Base-by-base conservation (phyloP, 2,888 invertebrate genomes). In the Lasioglossum pauxillum region DNA sequence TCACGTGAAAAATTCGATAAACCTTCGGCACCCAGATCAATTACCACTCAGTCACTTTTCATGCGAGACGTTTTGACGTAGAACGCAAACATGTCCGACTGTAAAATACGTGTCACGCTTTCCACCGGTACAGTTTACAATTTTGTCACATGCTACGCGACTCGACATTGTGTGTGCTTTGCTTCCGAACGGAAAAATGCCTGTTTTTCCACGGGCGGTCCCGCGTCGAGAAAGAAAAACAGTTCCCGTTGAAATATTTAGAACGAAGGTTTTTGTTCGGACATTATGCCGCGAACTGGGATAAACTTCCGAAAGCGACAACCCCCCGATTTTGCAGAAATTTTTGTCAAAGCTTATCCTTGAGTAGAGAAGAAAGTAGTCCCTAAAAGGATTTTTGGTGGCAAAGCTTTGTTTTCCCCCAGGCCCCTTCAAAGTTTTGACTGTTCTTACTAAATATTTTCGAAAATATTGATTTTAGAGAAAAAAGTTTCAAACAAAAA, bases 21-120 rank as follows among this genome's bases (percentile, higher is more conserved):
- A 82, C 74, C 77, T 77, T 82, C 77, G 74, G 41, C 72, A 74
- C 80, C 67, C 75, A 74, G 78, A 88, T 88, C 85, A 74, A 53
- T 85, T 89, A 57, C 73, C 41, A 71, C 53, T 72, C 53, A 73
- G 64, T 57, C 49, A 57, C 69, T 38, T 74, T 77, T 44, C 53
- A 49, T 41, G 67, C 73, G 41, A 75, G 41, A 64, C 60, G 60
- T 80, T 80, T 69, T 53, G 69, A 71, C 64, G 84, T 60, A 74
- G 44, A 73, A 60, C 46, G 77, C 75, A 60, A 77, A 81, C 57
- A 83, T 71, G 71, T 60, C 78, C 35, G 57, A n/a, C 19, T 75
- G 79, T 60, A 60, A 79, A 79, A 49, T 41, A 31, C 38, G 74
- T 19, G 74, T 53, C 73, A 31, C 31, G 10, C 19, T 38, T 74